Conservation (phyloP, 2,888 invertebrate genomes). For the Eilema depressum region DNA sequence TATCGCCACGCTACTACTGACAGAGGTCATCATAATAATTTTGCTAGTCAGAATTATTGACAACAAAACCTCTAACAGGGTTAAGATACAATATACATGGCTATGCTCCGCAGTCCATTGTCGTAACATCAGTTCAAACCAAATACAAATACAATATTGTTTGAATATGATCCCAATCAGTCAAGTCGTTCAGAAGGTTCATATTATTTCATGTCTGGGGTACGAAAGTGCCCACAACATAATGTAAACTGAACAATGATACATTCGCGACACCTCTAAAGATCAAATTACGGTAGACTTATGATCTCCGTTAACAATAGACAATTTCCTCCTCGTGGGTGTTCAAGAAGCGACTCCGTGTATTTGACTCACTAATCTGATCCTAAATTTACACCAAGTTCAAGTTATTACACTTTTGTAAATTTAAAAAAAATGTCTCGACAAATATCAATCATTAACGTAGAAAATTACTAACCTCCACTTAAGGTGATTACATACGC, state of each 20-base stretch:
- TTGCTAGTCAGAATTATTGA: neutral
- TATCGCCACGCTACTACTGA: too few relatives aligned
- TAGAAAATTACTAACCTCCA: too few relatives aligned
- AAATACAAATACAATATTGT: neutral
- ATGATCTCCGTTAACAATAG: conserved; percentile 13
- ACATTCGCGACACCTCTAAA: neutral
- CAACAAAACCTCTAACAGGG: neutral
- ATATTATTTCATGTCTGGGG: too few relatives aligned
- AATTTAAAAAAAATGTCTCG: too few relatives aligned
- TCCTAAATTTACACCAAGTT: neutral
- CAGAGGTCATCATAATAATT: neutral
- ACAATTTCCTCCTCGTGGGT: conserved; percentile 11
- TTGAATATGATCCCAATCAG: neutral
- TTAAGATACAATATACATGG: neutral
- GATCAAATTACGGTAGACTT: conserved; percentile 5
- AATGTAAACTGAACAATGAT: conserved; percentile 1
- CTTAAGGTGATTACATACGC: too few relatives aligned
- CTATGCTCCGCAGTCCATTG: neutral
- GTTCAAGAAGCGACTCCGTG: neutral
- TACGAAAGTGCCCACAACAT: neutral
- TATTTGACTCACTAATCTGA: neutral
- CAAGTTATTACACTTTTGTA: neutral
- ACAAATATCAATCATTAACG: too few relatives aligned
- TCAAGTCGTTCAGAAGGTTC: neutral
- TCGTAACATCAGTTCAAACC: neutral